phyloP scores from a whole-genome alignment of 2,888 invertebrate species.

The Hydraecia micacea region DNA sequence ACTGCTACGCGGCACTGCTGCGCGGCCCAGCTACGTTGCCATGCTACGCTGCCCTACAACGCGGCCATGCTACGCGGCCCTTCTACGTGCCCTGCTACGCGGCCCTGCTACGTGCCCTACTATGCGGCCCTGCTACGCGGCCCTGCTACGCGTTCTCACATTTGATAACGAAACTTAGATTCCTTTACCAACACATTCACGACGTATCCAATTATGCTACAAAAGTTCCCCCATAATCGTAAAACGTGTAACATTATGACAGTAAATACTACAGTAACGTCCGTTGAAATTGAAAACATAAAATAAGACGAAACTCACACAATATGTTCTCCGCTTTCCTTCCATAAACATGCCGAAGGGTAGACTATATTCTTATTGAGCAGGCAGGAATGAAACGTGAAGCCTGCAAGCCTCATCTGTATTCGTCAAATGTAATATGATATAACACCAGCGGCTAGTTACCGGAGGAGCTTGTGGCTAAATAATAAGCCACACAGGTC shows the following conservation, averaged over 20 bases:
- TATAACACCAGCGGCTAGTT: constrained; percentile 11
- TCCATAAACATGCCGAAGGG: constrained; percentile 29
- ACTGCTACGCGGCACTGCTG: constrained; percentile 1
- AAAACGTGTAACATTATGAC: constrained; percentile 36
- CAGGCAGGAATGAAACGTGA: constrained; percentile 15
- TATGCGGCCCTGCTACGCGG: not conserved
- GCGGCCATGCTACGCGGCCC: not conserved
- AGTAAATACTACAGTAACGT: constrained; percentile 37
- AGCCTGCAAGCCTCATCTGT: constrained; percentile 36
- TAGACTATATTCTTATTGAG: constrained; percentile 38
- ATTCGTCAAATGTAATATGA: constrained; percentile 33
- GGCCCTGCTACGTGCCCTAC: not conserved
- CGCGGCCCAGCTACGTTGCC: not conserved
- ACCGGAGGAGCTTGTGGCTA: not conserved
- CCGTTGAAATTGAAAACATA: constrained; percentile 61
- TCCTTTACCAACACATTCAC: not conserved
- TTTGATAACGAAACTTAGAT: not conserved
- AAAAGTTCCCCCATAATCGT: constrained; percentile 21
- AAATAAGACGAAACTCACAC: constrained; percentile 42
- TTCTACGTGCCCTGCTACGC: not conserved
- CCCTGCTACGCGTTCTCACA: not conserved
- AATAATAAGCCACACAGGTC: not conserved
- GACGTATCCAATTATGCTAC: not conserved
- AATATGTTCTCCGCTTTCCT: constrained; percentile 46
- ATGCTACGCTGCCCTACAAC: constrained; percentile 4